These are phyloP conservation scores for Bombyx mandarina DNA, from an alignment of 1,140 invertebrate species.

Conservation along the genomic window DNA sequence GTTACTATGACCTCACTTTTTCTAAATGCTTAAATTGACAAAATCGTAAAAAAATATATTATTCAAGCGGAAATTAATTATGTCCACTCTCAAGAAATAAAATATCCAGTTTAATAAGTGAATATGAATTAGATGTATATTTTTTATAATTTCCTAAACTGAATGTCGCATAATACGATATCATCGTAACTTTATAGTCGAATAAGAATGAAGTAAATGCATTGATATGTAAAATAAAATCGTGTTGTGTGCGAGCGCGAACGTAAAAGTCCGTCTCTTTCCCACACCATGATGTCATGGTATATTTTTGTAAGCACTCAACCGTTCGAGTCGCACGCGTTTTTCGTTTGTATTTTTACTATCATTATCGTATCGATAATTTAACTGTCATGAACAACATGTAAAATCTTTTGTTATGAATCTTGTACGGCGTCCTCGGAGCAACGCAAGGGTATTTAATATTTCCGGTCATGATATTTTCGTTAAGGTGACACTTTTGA, in stretches of 20 bases:
- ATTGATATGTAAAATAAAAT: conserved; percentile 27
- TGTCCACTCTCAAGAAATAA: conserved; percentile 15
- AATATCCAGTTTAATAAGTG: neutral
- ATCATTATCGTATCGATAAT: conserved; percentile 21
- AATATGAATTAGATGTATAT: too few species aligned
- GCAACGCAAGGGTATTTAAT: too few species aligned
- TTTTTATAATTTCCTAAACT: too few species aligned
- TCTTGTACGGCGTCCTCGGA: too few species aligned
- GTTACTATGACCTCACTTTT: conserved; percentile 30
- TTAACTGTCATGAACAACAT: too few species aligned
- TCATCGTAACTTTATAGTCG: neutral
- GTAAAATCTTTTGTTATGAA: too few species aligned
- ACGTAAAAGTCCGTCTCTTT: conserved; percentile 28
- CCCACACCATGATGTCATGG: conserved; percentile 67
- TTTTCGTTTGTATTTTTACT: conserved; percentile 45
- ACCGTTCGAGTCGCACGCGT: conserved; percentile 43
- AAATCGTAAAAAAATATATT: conserved; percentile 22
- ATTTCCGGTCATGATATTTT: too few species aligned
- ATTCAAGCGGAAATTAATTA: conserved; percentile 32
- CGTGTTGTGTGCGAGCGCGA: conserved; percentile 33
- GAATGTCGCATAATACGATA: too few species aligned
- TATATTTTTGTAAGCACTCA: conserved; percentile 58
- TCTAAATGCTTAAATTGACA: conserved; percentile 21
- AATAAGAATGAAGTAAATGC: conserved; percentile 50
- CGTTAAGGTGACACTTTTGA: too few species aligned